Base-by-base conservation (phyloP, 2,113 vertebrate species). In the Notarius lentiginosus region DNA sequence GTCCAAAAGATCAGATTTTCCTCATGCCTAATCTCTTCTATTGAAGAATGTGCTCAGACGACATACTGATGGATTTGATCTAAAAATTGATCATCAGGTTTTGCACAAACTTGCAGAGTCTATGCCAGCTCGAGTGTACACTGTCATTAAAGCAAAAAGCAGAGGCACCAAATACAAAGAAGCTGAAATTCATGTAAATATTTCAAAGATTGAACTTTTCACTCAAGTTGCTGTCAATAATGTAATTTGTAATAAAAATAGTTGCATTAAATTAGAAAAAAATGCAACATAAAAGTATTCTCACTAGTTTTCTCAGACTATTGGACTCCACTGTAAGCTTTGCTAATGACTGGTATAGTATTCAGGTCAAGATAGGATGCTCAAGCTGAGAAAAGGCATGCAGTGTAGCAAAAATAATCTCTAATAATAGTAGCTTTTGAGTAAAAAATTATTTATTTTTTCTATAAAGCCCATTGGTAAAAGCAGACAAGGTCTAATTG, bases 381-480 rank as follows among this genome's bases (percentile, higher is more conserved):
- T 72, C 30, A 41, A 51, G 49, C 68, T 75, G 79, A 73, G 49
- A 84, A 80, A 84, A 84, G 84, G 70, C 66, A 14, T 76, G 30
- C 47, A 89, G 70, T 79, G 63, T 47, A 79, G 63, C 55, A 34
- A 73, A 73, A 81, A 41, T 41, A 80, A 79, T 73, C 49, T 27
- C 63, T 89, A 66, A 85, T 81, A 49, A 75, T 84, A 84, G 65
- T 86, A 70, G 27, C 34, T 73, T 79, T 83, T 22, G 51, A 80
- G 49, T 70, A 70, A 79, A 70, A 2, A 41, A 3, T 41, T 41
- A 27, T n/a, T 15, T 18, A 73, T 79, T 20, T 88, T 86, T 79
- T 66, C 70, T 77, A 65, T 86, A 83, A 83, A 82, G 20, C 81
- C 18, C 18, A 53, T 22, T 89, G 75, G 41, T 84, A 55, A 83